These are phyloP conservation scores for Idaea biselata DNA, from an alignment of 2,888 invertebrate species.

Conservation along the genomic window DNA sequence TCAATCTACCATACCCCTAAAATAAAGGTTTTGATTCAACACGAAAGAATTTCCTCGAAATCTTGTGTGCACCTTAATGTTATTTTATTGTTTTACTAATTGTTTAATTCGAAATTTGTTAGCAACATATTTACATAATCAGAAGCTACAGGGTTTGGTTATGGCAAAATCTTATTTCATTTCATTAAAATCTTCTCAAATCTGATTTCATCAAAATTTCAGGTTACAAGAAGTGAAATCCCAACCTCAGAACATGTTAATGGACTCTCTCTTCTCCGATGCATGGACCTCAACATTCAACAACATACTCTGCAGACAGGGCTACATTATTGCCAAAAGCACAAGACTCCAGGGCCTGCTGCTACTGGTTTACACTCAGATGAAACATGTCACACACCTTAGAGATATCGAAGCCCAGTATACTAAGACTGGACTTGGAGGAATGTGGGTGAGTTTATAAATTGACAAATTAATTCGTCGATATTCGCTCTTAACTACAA, in stretches of 20 bases:
- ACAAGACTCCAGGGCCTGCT: conserved; percentile 92
- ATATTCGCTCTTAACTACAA: no score
- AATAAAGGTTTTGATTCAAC: no score
- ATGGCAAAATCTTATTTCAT: no score
- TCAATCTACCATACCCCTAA: no score
- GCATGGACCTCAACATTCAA: conserved; percentile 91
- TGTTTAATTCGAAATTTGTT: no score
- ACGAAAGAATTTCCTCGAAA: no score
- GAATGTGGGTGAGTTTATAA: conserved; percentile 89
- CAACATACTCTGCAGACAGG: conserved; percentile 83
- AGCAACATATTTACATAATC: no score
- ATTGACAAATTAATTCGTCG: background rate
- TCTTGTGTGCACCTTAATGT: no score
- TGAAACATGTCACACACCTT: conserved; percentile 89
- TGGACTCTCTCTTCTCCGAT: conserved; percentile 90
- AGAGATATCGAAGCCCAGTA: conserved; percentile 92
- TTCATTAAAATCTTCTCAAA: no score
- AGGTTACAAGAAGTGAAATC: conserved; percentile 94
- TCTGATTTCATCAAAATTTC: conserved; percentile 26
- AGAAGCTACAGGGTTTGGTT: no score
- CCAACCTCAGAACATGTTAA: conserved; percentile 90
- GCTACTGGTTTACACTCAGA: conserved; percentile 87
- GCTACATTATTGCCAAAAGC: conserved; percentile 89
- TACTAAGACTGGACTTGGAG: conserved; percentile 94
- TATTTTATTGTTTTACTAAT: no score